Base-by-base conservation (phyloP, 1,140 invertebrate species). In the Ceratosolen fusciceps region DNA sequence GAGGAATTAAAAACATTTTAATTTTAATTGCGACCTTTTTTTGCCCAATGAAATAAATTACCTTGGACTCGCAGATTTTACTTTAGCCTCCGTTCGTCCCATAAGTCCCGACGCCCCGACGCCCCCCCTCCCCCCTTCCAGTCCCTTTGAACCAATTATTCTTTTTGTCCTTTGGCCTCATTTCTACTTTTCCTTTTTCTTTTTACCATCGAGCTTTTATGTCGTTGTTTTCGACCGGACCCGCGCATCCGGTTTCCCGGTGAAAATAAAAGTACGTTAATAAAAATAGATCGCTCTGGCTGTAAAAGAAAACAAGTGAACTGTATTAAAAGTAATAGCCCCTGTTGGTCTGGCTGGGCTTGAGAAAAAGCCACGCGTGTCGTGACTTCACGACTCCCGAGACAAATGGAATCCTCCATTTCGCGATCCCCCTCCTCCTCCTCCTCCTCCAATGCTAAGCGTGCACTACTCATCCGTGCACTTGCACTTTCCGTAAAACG, bases 331-430 rank as follows among this genome's bases (percentile, higher is more conserved):
- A 52, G 68, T 31, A 7, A 52, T 31, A 47, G 47, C 16, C 47
- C 9, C 26, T 7, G 4, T 26, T 19, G 3, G 47, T 70, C 67
- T 5, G 34, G 60, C 9, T 14, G 3, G 0, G 24, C 8, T 60
- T 26, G 47, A 70, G 16, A 43, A 0, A 70, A 70, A 24, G 14
- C 5, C 26, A 26, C 34, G 24, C 71, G n/a, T n/a, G n/a, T 49
- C 12, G 9, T 58, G 49, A 39, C n/a, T 52, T 19, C 16, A 71
- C 37, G n/a, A 56, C 71, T 24, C 31, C 71, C 21, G 54, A 56
- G 58, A 58, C 34, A 58, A 73, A 73, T 73, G 70, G 29, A 1
- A 54, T n/a, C n/a, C 47, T 54, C 47, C n/a, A 67, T 72, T n/a
- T n/a, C 47, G 37, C 10, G 47, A 72, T 72, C 49, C n/a, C n/a